Percentiles rank a stretch among this genome's conserved stretches.
phyloP scores from a whole-genome alignment of 2,797 vertebrate genomes.

The Brachymystax lenok region DNA sequence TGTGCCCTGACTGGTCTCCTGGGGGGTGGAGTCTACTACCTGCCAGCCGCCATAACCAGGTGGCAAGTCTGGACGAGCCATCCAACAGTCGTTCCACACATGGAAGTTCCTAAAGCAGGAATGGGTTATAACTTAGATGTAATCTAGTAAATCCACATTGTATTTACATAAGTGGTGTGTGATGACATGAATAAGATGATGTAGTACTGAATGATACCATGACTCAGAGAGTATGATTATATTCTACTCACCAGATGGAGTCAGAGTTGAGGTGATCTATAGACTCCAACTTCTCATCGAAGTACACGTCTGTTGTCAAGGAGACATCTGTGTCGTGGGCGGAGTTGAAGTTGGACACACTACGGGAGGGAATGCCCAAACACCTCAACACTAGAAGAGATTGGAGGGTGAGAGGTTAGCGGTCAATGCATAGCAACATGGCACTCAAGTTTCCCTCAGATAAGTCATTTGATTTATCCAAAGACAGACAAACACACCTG shows the following conservation, averaged over 20 bases:
- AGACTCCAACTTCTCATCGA: slow-evolving; percentile 86
- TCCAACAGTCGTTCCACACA: slow-evolving; percentile 97
- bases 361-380: slow-evolving; percentile 86
- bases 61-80: slow-evolving; percentile 89
- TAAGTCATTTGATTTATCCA: slow-evolving; percentile 1
- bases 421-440: background rate
- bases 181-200: background rate
- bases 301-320: slow-evolving; percentile 89
- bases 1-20: slow-evolving; percentile 92
- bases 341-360: slow-evolving; percentile 93
- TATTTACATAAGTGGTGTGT: background rate
- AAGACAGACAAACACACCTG: slow-evolving; percentile 63
- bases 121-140: background rate
- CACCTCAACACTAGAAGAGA: slow-evolving; percentile 82
- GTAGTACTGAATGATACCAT: background rate
- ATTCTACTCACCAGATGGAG: slow-evolving; percentile 84
- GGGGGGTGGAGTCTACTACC: slow-evolving; percentile 89
- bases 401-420: background rate
- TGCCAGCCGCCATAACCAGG: slow-evolving; percentile 88
- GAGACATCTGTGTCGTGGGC: slow-evolving; percentile 92
- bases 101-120: slow-evolving; percentile 87
- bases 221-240: background rate
- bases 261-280: slow-evolving; percentile 86
- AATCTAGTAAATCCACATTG: background rate
- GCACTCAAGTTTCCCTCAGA: background rate